Evolutionary conservation across 2,797 vertebrate genomes (phyloP).

Genomic region (Myotis pilosus): DNA sequence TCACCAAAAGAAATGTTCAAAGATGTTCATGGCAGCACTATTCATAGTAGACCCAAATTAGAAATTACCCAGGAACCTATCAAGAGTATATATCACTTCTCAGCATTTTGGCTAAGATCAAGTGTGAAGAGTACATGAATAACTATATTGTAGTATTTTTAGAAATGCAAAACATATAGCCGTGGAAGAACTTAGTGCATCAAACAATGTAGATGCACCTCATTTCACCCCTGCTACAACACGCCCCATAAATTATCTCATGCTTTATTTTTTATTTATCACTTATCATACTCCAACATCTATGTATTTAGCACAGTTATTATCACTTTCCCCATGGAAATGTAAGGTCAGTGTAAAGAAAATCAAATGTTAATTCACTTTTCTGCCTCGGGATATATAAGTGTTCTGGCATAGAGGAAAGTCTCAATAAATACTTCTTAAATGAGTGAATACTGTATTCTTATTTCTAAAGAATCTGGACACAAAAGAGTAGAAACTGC

Average conservation of each 20-base stretch:
- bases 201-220: neutral
- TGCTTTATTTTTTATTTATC: neutral
- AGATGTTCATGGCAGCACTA: neutral
- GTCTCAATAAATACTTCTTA: neutral
- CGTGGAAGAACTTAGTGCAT: neutral
- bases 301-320: neutral
- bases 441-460: neutral
- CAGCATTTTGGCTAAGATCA: neutral
- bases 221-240: neutral
- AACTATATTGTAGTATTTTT: neutral
- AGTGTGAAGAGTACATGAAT: neutral
- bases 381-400: neutral
- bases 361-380: neutral
- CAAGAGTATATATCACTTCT: neutral
- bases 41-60: neutral
- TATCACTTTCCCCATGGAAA: neutral
- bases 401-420: neutral
- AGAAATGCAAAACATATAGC: neutral
- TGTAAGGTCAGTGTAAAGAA: neutral
- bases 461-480: neutral
- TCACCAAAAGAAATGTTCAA: neutral
- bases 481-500: neutral
- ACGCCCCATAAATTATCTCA: neutral
- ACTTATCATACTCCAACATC: neutral
- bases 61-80: neutral